phyloP scores from a whole-genome alignment of 2,888 invertebrate genomes.

The Cephus runcator region DNA sequence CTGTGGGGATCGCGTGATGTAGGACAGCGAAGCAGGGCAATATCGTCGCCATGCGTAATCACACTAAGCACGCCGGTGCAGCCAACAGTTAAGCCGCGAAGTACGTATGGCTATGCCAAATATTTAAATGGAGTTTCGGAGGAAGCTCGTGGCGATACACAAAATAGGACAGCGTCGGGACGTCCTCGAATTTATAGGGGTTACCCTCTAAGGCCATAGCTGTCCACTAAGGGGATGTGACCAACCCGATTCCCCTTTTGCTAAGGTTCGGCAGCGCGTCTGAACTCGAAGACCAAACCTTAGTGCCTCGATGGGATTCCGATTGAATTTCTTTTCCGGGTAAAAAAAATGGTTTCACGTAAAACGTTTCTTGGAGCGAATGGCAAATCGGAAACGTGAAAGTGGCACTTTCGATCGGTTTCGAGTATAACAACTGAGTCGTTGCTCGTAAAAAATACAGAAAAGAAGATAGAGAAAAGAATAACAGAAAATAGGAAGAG shows the following conservation, averaged over 20 bases:
- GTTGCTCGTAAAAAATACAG: not conserved
- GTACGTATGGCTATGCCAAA: not conserved
- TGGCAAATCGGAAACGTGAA: not conserved
- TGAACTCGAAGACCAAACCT: not conserved
- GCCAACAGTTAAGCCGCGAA: not conserved
- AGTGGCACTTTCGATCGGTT: not conserved
- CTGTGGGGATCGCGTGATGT: not conserved
- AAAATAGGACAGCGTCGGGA: slow-evolving; percentile 1
- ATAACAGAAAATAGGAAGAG: not conserved
- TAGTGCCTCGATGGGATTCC: not conserved
- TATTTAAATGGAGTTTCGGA: not conserved
- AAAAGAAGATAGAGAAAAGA: not conserved
- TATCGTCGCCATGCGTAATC: not conserved
- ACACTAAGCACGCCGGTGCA: not conserved
- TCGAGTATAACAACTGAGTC: not conserved
- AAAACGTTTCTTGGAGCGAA: not conserved
- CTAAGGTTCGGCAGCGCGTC: not conserved
- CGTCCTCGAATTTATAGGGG: not conserved
- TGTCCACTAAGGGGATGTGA: not conserved
- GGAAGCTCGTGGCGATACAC: not conserved
- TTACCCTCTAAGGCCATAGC: not conserved
- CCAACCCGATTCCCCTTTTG: not conserved
- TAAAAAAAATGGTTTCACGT: not conserved
- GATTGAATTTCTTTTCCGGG: not conserved
- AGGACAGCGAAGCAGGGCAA: not conserved